Percentiles rank a stretch among this genome's conserved stretches.
Conservation (phyloP, 2,113 vertebrate species). For the Etheostoma spectabile region DNA sequence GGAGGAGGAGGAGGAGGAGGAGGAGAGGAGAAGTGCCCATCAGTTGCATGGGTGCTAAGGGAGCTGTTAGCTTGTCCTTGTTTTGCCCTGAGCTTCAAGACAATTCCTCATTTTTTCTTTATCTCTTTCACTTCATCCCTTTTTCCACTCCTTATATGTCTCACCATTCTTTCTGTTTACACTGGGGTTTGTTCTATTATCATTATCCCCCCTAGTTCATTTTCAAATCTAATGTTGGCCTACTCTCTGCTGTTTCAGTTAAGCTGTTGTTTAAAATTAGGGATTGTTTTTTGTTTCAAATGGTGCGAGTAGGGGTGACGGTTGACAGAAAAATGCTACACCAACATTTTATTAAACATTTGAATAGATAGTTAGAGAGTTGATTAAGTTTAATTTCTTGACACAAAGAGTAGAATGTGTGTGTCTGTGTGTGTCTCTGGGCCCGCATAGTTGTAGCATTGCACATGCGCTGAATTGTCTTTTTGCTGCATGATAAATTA, state of each 20-base stretch:
- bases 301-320: neutral
- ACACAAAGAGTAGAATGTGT: neutral
- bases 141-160: conserved; percentile 30
- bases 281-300: neutral
- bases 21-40: conserved; percentile 35
- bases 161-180: neutral
- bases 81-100: conserved; percentile 42
- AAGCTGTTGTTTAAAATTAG: neutral
- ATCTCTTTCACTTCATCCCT: neutral
- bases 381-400: neutral
- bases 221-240: conserved; percentile 19
- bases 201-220: neutral
- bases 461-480: conserved; percentile 53
- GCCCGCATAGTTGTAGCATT: conserved; percentile 39
- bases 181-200: neutral
- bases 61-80: conserved; percentile 66
- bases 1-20: conserved; percentile 24
- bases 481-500: conserved; percentile 61
- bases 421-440: neutral
- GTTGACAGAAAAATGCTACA: neutral
- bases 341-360: neutral
- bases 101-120: neutral
- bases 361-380: neutral
- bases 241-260: neutral
- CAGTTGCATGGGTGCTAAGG: conserved; percentile 56